Conservation (phyloP, 2,113 vertebrate genomes). For the Chiloscyllium plagiosum region DNA sequence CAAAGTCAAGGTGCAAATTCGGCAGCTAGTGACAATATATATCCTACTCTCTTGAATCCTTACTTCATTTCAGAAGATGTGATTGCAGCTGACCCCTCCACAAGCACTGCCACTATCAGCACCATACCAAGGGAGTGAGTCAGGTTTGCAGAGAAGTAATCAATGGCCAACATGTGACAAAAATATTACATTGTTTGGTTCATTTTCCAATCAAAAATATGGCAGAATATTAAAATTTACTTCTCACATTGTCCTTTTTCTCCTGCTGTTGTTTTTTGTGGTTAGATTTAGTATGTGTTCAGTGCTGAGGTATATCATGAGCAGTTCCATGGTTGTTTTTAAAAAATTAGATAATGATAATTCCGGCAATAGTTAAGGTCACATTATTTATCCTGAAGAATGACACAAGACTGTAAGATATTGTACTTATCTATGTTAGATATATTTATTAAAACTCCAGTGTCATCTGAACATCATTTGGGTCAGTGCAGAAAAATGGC, state of each 20-base stretch:
- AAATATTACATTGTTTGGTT: not conserved
- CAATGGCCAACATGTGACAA: not conserved
- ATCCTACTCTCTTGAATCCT: not conserved
- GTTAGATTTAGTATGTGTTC: not conserved
- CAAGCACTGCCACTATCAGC: not conserved
- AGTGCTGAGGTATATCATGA: not conserved
- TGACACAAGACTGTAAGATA: not conserved
- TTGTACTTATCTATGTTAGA: not conserved
- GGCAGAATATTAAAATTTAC: slow-evolving; percentile 19
- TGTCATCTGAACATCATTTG: not conserved
- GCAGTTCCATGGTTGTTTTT: not conserved
- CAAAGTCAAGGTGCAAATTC: not conserved
- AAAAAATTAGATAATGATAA: not conserved
- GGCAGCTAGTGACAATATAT: not conserved
- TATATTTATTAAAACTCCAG: not conserved
- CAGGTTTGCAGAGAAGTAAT: not conserved
- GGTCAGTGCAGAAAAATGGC: not conserved
- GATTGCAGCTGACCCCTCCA: not conserved
- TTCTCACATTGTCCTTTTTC: not conserved
- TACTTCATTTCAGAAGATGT: not conserved
- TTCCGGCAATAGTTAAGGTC: not conserved
- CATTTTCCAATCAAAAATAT: not conserved
- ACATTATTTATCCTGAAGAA: not conserved
- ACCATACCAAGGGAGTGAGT: not conserved
- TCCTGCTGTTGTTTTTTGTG: slow-evolving; percentile 27